Evolutionary conservation across 2,113 vertebrate genomes (phyloP).

Genomic region (Herpailurus yagouaroundi): DNA sequence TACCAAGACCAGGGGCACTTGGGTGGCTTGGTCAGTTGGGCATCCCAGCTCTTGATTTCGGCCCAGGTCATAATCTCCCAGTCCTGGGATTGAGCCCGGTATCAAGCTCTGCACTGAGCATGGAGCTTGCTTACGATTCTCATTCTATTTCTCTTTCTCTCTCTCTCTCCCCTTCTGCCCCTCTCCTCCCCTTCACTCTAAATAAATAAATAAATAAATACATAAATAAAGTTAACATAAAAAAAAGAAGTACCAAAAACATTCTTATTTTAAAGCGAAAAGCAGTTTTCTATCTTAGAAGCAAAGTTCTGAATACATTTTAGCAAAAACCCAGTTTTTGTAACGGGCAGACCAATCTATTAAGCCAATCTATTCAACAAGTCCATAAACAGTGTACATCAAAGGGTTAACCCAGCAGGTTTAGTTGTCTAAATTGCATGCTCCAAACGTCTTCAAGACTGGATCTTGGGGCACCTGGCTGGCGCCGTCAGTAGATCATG

Average conservation of each 20-base stretch:
- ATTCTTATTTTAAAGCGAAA: background rate
- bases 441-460: background rate
- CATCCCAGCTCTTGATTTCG: too few species aligned
- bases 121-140: too few species aligned
- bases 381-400: background rate
- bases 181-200: too few species aligned
- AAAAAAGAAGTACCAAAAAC: background rate
- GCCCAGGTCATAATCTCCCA: too few species aligned
- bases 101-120: too few species aligned
- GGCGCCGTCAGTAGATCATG: too few species aligned
- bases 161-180: too few species aligned
- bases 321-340: background rate
- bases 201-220: too few species aligned
- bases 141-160: too few species aligned
- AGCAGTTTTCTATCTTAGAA: background rate
- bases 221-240: too few species aligned
- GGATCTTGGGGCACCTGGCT: background rate
- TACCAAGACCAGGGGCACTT: background rate
- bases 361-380: background rate
- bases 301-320: background rate
- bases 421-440: background rate
- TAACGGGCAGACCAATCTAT: background rate
- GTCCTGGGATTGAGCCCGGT: too few species aligned
- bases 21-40: too few species aligned
- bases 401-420: background rate